Percentiles rank a stretch among this genome's conserved stretches.
Conservation (phyloP, 2,797 vertebrate genomes). For the Lithobates pipiens region DNA sequence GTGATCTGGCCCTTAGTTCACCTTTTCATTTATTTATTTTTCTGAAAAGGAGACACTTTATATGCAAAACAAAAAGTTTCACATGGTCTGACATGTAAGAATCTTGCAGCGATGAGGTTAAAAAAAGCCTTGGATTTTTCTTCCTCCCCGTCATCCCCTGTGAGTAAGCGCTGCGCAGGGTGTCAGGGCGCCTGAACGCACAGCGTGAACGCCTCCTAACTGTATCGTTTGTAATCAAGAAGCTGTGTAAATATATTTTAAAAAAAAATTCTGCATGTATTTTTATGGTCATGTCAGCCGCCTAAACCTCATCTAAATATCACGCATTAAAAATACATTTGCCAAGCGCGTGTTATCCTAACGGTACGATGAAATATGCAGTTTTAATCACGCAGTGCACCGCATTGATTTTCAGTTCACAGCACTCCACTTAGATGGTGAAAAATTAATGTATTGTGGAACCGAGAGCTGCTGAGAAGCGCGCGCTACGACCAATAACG, state of each 20-base stretch:
- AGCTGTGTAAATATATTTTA: slow-evolving; percentile 31
- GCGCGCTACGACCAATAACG: neutral
- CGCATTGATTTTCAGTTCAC: slow-evolving; percentile 46
- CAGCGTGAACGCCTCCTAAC: neutral
- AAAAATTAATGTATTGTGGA: slow-evolving; percentile 31
- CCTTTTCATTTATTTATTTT: too few relatives aligned
- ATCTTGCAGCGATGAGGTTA: neutral
- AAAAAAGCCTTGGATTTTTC: neutral
- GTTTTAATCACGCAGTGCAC: slow-evolving; percentile 47
- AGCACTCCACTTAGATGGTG: slow-evolving; percentile 42
- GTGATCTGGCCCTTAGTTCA: too few relatives aligned
- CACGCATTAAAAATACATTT: slow-evolving; percentile 56
- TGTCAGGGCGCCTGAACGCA: neutral
- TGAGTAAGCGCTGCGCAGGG: neutral
- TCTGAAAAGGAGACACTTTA: too few relatives aligned
- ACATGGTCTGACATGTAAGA: too few relatives aligned
- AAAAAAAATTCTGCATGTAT: neutral
- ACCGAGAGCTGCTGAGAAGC: neutral
- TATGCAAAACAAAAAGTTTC: too few relatives aligned
- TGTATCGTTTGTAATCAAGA: slow-evolving; percentile 38
- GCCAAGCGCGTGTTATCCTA: slow-evolving; percentile 15
- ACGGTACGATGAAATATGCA: slow-evolving; percentile 47
- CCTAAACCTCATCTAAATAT: slow-evolving; percentile 51
- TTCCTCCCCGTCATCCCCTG: neutral
- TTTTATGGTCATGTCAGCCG: slow-evolving; percentile 5